phyloP scores from a whole-genome alignment of 2,113 vertebrate species.

The Rostratula benghalensis region DNA sequence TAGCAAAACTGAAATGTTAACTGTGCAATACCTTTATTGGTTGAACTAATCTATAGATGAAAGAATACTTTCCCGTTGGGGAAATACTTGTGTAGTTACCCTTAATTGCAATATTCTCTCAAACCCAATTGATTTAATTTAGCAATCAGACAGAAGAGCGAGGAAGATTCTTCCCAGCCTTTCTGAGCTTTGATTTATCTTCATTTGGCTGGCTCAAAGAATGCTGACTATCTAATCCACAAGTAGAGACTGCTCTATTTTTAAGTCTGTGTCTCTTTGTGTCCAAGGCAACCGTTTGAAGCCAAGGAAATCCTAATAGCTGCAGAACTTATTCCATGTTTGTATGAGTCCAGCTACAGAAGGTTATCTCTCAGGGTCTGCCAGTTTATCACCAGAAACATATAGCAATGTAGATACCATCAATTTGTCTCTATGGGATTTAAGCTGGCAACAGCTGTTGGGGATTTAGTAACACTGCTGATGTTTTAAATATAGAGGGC shows the following conservation, averaged over 20 bases:
- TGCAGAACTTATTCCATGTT: not conserved
- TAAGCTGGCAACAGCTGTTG: not conserved
- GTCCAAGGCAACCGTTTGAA: conserved; percentile 77
- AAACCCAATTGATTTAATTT: conserved; percentile 21
- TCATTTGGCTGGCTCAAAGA: conserved; percentile 12
- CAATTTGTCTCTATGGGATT: not conserved
- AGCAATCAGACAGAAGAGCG: not conserved
- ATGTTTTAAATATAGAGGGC: not conserved
- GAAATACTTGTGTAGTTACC: not conserved
- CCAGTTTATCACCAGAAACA: not conserved
- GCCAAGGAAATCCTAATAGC: conserved; percentile 51
- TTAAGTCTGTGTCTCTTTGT: conserved; percentile 70
- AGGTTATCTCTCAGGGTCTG: not conserved
- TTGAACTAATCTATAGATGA: not conserved
- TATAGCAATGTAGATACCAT: not conserved
- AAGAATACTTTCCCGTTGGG: not conserved
- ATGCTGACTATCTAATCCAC: conserved; percentile 40
- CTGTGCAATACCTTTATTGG: not conserved
- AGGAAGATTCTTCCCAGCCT: not conserved
- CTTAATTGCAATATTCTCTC: not conserved
- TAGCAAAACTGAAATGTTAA: not conserved
- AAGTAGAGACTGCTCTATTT: conserved; percentile 65
- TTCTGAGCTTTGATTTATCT: conserved; percentile 27
- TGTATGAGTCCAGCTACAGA: not conserved
- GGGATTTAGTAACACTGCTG: not conserved